Conservation (phyloP, 2,888 invertebrate species). For the Poecilus cupreus region DNA sequence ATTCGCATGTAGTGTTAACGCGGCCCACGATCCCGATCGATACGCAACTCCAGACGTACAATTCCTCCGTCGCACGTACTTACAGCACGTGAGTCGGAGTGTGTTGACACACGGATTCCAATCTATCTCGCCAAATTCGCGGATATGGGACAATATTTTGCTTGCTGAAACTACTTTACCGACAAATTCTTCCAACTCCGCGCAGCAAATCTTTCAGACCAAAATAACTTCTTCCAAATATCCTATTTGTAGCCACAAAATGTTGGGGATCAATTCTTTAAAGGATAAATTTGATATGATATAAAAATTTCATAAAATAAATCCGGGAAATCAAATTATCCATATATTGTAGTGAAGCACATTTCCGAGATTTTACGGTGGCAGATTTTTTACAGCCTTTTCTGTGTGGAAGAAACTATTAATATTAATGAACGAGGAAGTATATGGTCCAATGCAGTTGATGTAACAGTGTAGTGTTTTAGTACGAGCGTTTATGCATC, state of each 20-base stretch:
- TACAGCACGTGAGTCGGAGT: constrained; percentile 1
- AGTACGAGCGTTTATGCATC: constrained; percentile 20
- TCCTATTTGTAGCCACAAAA: background rate
- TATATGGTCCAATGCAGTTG: constrained; percentile 16
- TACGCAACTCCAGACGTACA: constrained; percentile 9
- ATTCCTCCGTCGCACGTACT: background rate
- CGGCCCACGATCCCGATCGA: constrained; percentile 14
- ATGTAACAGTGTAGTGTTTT: constrained; percentile 39
- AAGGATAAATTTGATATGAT: background rate
- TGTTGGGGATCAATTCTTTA: no score
- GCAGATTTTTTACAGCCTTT: background rate
- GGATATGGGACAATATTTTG: constrained; percentile 44
- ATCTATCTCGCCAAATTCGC: constrained; percentile 44
- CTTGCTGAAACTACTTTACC: constrained; percentile 38
- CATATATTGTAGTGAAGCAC: constrained; percentile 6
- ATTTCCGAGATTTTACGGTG: constrained; percentile 19
- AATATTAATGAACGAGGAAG: constrained; percentile 30
- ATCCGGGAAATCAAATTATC: background rate
- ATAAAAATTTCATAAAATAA: background rate
- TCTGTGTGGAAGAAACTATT: constrained; percentile 4
- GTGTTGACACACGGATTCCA: constrained; percentile 42
- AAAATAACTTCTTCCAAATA: background rate
- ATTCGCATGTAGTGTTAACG: constrained; percentile 54
- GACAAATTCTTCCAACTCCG: constrained; percentile 23
- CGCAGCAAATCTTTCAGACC: background rate